Base-by-base conservation (phyloP, 2,113 vertebrate genomes). In the Podilymbus podiceps region DNA sequence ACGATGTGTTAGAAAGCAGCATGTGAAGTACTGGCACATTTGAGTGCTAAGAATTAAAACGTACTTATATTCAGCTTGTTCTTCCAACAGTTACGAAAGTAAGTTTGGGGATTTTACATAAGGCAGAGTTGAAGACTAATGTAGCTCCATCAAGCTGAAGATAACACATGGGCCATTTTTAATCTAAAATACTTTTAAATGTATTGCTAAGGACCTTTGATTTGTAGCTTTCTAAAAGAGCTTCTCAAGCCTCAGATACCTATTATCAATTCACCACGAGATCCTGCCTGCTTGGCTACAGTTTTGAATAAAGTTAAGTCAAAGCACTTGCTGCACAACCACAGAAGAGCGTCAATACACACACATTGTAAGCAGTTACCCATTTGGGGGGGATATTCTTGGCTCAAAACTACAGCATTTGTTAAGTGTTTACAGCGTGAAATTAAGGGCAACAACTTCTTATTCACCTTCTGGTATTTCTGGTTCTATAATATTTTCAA, bases 401-500 rank as follows among this genome's bases (percentile, higher is more conserved):
- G n/a, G 58, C 71, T 91, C 8, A 5, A 81, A 42, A 85, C 53
- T 66, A 47, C 53, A 47, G 81, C 42, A 50, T 62, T 87, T 74
- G 17, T 30, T n/a, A 89, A 27, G 16, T 44, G 47, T 95, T 97
- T 94, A 94, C 66, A 62, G 53, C 69, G 77, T 91, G 74, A 96
- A 92, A 93, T 92, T 69, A 82, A 94, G 91, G 93, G 84, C 84
- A 91, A 58, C 92, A 85, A 47, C 44, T 91, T 80, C 88, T 93
- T 92, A 72, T 76, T 78, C 91, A 92, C 74, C 66, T 89, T 95
- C 92, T 85, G 73, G 95, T 97, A 90, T 93, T 96, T 95, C 97
- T 94, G 55, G 92, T 95, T 95, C 96, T 91, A 18, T 23, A 42
- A 7, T 56, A 60, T 91, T 96, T 91, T 80, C 81, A 55, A 97